Evolutionary conservation across 2,113 vertebrate genomes (phyloP).

Genomic region (Chaetodon trifascialis): DNA sequence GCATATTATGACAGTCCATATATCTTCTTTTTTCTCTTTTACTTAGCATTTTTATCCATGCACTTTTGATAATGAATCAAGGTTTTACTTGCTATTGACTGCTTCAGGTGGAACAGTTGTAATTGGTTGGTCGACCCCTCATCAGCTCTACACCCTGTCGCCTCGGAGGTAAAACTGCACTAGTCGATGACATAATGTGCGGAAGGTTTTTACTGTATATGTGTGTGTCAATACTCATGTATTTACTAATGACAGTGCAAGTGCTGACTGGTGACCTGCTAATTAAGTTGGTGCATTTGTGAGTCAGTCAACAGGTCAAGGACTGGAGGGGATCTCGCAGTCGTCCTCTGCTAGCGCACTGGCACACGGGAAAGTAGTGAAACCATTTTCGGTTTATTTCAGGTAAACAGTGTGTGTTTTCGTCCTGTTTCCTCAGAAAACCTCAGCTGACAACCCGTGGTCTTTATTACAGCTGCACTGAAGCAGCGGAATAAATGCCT

Average conservation of each 20-base stretch:
- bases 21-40: conserved; percentile 72
- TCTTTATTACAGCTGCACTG: not conserved
- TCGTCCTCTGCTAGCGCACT: conserved; percentile 38
- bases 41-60: conserved; percentile 81
- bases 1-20: conserved; percentile 81
- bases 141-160: conserved; percentile 61
- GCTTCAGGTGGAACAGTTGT: conserved; percentile 82
- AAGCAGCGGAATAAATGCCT: not conserved
- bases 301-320: conserved; percentile 86
- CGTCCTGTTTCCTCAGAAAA: conserved; percentile 1
- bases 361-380: not conserved
- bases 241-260: conserved; percentile 85
- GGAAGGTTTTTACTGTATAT: conserved; percentile 79
- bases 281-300: conserved; percentile 85
- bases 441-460: fast-evolving
- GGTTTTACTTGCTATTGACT: conserved; percentile 80
- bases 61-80: conserved; percentile 86
- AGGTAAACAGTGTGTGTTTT: not conserved
- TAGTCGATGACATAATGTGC: conserved; percentile 81
- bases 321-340: conserved; percentile 64
- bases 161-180: conserved; percentile 76
- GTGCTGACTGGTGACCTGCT: conserved; percentile 82
- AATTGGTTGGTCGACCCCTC: conserved; percentile 77
- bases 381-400: conserved; percentile 25
- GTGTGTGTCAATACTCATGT: conserved; percentile 84